Base-by-base conservation (phyloP, 53 echinoderm and acorn worm genomes). In the Arbacia lixula region DNA sequence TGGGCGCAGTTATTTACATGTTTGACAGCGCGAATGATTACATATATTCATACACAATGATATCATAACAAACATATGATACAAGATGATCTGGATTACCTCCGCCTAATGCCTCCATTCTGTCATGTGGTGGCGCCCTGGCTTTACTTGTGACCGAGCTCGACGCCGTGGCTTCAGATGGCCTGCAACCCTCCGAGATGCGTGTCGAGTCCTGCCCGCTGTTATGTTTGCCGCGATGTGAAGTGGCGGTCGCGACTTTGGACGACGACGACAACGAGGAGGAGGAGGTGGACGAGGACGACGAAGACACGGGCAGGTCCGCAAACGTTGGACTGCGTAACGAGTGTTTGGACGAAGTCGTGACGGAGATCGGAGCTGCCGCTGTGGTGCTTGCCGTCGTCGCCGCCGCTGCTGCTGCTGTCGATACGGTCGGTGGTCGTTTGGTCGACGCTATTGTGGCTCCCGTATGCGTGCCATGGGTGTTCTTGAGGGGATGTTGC, bases 21-120 rank as follows among this genome's bases (percentile, higher is more conserved):
- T n/a, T n/a, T n/a, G n/a, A n/a, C n/a, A n/a, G n/a, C n/a, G n/a
- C n/a, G n/a, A n/a, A n/a, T n/a, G n/a, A n/a, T n/a, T n/a, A n/a
- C n/a, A n/a, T n/a, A n/a, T n/a, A n/a, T n/a, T n/a, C n/a, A n/a
- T n/a, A n/a, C n/a, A n/a, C n/a, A n/a, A n/a, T n/a, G n/a, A n/a
- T n/a, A n/a, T n/a, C n/a, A n/a, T n/a, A n/a, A n/a, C n/a, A n/a
- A n/a, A n/a, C n/a, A n/a, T n/a, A n/a, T n/a, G n/a, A n/a, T n/a
- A n/a, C n/a, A n/a, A n/a, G n/a, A n/a, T n/a, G n/a, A n/a, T n/a
- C n/a, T n/a, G n/a, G n/a, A n/a, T n/a, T n/a, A n/a, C 60, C 61
- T 58, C 79, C 79, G 57, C 79, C 79, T 29, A 78, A 29, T n/a
- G 79, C 79, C 60, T 78, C 79, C 79, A 78, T 78, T 3, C 33